Base-by-base conservation (phyloP, 1,140 invertebrate species). In the Hypsibius dujardini region DNA sequence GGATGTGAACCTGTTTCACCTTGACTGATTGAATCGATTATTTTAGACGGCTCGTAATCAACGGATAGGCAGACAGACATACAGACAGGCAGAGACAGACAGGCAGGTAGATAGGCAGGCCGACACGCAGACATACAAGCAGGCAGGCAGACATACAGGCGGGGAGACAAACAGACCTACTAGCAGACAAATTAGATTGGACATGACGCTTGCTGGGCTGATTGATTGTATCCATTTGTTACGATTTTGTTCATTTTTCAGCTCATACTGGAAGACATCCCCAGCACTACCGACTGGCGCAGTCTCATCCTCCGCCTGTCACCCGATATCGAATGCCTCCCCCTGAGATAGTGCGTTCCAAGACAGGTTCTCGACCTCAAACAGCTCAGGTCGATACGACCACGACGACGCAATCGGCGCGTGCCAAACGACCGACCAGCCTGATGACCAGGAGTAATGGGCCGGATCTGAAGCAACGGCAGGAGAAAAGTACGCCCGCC, bases 281-380 rank as follows among this genome's bases (percentile, higher is more conserved):
- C 7, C 7, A 56, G 50, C 50, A 56, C 50, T 56, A 12, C 50
- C 62, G 62, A 7, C 7, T 42, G 3, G 42, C 62, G 3, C 62
- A 67, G 3, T 67, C 62, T 3, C 62, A 67, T 45, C 62, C 62
- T 12, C 62, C 62, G 3, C 62, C 62, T 7, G n/a, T n/a, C 50
- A 56, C 7, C 50, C 50, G 50, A 12, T n/a, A 56, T 56, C 50
- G 50, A 28, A 28, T 28, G 28, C 28, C 28, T 56, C 50, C 50
- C 7, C 7, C 50, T n/a, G 50, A 56, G n/a, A 56, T n/a, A n/a
- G 50, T n/a, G 50, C 50, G 50, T 56, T 56, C 50, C 7, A 7
- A n/a, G 7, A 7, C 7, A 56, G 50, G 50, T n/a, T 56, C 50
- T 7, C 7, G 50, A n/a, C 50, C 50, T 56, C 7, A 7, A 56